Evolutionary conservation across 2,113 vertebrate genomes (phyloP).

Genomic region (Saimiri boliviensis): DNA sequence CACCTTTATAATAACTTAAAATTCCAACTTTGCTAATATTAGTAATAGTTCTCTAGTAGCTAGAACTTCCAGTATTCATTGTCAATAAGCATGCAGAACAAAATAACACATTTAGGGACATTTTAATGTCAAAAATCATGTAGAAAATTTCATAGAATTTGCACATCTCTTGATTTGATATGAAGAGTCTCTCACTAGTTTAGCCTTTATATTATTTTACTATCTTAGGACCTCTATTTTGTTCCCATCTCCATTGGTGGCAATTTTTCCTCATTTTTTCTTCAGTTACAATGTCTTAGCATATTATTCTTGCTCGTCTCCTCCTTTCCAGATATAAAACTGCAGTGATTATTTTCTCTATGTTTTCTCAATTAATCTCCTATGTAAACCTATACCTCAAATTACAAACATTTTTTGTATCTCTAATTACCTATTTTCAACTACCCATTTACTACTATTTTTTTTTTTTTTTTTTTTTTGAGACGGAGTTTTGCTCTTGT

Average conservation of each 20-base stretch:
- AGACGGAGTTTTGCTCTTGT: too few relatives aligned
- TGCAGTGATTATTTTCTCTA: neutral
- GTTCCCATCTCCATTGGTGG: rapidly evolving
- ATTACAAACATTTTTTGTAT: neutral
- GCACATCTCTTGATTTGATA: neutral
- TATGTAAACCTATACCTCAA: neutral
- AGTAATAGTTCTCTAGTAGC: neutral
- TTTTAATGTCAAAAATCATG: neutral
- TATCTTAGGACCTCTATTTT: neutral
- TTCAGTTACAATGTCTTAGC: neutral
- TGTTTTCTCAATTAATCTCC: neutral
- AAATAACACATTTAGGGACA: neutral
- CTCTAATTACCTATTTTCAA: neutral
- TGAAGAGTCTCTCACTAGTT: neutral
- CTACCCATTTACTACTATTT: neutral
- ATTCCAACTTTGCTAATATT: neutral
- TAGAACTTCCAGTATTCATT: neutral
- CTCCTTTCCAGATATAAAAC: neutral
- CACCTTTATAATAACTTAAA: neutral
- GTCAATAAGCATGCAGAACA: neutral
- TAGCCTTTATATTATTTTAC: rapidly evolving
- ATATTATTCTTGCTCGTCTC: neutral
- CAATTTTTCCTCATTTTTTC: neutral
- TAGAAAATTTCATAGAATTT: neutral
- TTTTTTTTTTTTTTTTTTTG: too few relatives aligned